Evolutionary conservation across 2,888 invertebrate genomes (phyloP).

Genomic region (Lasioglossum villosulum): DNA sequence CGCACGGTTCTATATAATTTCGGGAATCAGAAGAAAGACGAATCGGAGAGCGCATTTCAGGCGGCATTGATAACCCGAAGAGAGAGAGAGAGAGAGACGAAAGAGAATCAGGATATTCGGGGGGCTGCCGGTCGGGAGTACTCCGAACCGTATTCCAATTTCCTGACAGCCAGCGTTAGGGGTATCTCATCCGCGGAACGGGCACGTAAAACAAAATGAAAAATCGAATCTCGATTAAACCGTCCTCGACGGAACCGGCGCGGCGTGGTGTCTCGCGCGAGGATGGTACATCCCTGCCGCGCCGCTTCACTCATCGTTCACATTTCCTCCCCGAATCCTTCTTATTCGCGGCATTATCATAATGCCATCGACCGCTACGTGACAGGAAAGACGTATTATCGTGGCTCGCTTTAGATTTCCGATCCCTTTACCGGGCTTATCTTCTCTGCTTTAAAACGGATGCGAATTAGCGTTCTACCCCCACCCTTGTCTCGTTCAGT

Average conservation of each 20-base stretch:
- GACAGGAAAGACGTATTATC: constrained; percentile 82
- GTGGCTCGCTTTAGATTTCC: constrained; percentile 70
- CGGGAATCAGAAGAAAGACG: background rate
- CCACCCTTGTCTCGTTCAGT: background rate
- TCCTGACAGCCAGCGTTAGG: constrained; percentile 6
- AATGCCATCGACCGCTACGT: constrained; percentile 82
- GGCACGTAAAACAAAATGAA: constrained; percentile 45
- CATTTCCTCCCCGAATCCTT: constrained; percentile 79
- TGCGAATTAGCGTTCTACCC: constrained; percentile 65
- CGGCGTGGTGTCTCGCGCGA: background rate
- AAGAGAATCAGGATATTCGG: background rate
- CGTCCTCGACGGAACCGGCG: constrained; percentile 28
- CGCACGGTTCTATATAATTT: background rate
- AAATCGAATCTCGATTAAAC: constrained; percentile 64
- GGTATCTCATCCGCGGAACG: constrained; percentile 54
- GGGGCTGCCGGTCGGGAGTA: background rate
- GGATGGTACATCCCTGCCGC: constrained; percentile 66
- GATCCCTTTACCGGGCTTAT: constrained; percentile 71
- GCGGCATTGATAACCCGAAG: background rate
- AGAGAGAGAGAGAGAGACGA: background rate
- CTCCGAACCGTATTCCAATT: constrained; percentile 14
- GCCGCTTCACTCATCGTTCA: constrained; percentile 78
- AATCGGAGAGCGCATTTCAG: background rate
- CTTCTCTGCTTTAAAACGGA: constrained; percentile 67
- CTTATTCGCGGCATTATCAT: constrained; percentile 82